Evolutionary conservation across 2,888 invertebrate species (phyloP).

Genomic region (Tenthredo livida): DNA sequence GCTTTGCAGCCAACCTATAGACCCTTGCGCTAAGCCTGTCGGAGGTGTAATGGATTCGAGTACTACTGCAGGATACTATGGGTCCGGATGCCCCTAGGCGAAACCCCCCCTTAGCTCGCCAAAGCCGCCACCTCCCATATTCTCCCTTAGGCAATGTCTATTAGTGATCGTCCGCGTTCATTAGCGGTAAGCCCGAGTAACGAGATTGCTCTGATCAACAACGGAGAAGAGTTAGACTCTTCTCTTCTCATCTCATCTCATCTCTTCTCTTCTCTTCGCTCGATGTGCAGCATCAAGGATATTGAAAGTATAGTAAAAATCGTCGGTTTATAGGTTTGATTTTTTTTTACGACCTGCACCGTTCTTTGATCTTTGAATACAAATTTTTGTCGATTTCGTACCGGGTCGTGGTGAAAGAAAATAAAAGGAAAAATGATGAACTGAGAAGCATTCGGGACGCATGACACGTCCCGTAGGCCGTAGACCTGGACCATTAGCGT

Average conservation of each 20-base stretch:
- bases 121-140: conserved; percentile 11
- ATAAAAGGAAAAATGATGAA: not conserved
- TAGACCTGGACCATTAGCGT: conserved; percentile 63
- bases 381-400: too few species aligned
- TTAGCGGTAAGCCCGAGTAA: conserved; percentile 47
- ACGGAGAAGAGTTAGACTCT: not conserved
- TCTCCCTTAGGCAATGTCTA: conserved; percentile 31
- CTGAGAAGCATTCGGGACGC: conserved; percentile 64
- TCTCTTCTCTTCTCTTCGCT: not conserved
- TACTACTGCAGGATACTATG: not conserved
- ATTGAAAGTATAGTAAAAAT: not conserved
- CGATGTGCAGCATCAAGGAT: not conserved
- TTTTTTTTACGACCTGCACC: not conserved
- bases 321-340: not conserved
- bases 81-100: not conserved
- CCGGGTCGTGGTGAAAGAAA: too few species aligned
- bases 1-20: conserved; percentile 1
- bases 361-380: not conserved
- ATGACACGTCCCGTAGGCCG: conserved; percentile 66
- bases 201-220: conserved; percentile 43
- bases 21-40: conserved; percentile 16
- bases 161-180: conserved; percentile 42
- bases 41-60: conserved; percentile 43
- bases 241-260: not conserved
- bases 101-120: conserved; percentile 7